These are phyloP conservation scores for Lasiurus borealis DNA, from an alignment of 2,113 vertebrate species.

Conservation along the genomic window DNA sequence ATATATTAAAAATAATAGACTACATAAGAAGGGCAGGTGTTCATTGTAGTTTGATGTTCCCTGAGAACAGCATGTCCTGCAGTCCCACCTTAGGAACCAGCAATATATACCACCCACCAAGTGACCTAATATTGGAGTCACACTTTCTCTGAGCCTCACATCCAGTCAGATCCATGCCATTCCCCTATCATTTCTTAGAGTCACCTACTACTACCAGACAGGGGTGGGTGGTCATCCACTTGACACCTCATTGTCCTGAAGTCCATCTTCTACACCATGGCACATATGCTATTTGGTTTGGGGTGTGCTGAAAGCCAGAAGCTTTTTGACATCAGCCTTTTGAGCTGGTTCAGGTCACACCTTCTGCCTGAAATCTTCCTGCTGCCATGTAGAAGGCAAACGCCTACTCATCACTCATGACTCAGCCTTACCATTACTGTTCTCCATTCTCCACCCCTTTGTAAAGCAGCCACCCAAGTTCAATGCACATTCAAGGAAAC, in stretches of 20 bases:
- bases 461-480: not conserved
- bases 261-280: not conserved
- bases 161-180: not conserved
- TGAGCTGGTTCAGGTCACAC: not conserved
- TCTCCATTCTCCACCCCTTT: not conserved
- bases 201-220: not conserved
- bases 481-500: not conserved
- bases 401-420: not conserved
- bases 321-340: not conserved
- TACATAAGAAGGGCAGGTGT: not conserved
- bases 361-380: not conserved
- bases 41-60: not conserved
- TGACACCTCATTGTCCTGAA: not conserved
- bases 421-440: not conserved
- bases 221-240: not conserved
- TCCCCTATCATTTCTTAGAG: not conserved
- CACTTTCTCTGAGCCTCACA: constrained; percentile 8
- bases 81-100: not conserved
- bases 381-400: not conserved
- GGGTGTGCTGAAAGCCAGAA: not conserved
- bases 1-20: constrained; percentile 7
- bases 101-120: not conserved
- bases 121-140: not conserved
- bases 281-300: not conserved
- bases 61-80: not conserved